Conservation (phyloP, 2,113 vertebrate genomes). For the Centropus bengalensis region DNA sequence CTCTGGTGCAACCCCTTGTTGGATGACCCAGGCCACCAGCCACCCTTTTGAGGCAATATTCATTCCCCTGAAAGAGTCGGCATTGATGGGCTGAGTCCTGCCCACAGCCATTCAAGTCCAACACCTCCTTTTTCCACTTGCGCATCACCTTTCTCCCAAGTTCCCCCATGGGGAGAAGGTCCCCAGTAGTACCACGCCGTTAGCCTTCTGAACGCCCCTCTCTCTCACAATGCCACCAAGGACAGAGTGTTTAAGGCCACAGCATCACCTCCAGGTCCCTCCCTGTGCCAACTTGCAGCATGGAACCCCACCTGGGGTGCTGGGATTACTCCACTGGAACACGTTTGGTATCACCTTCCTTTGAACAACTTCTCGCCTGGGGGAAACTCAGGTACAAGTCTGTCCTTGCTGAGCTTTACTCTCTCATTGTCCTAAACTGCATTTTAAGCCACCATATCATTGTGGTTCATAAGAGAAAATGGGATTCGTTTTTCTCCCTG, state of each 20-base stretch:
- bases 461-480: neutral
- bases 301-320: neutral
- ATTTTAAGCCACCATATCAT: neutral
- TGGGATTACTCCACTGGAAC: neutral
- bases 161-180: neutral
- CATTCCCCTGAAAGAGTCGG: neutral
- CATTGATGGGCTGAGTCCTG: neutral
- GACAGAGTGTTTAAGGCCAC: neutral
- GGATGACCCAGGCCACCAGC: neutral
- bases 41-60: neutral
- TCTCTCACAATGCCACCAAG: neutral
- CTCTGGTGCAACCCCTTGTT: neutral
- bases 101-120: neutral
- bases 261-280: neutral
- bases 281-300: neutral
- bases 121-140: neutral
- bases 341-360: accelerated
- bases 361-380: neutral
- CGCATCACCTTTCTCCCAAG: neutral
- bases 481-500: neutral
- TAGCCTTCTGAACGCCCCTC: no score
- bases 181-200: neutral
- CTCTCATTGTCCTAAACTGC: neutral
- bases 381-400: neutral
- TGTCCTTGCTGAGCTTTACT: neutral